Conservation (phyloP, 2,888 invertebrate genomes). For the Kuschelorhynchus macadamiae region DNA sequence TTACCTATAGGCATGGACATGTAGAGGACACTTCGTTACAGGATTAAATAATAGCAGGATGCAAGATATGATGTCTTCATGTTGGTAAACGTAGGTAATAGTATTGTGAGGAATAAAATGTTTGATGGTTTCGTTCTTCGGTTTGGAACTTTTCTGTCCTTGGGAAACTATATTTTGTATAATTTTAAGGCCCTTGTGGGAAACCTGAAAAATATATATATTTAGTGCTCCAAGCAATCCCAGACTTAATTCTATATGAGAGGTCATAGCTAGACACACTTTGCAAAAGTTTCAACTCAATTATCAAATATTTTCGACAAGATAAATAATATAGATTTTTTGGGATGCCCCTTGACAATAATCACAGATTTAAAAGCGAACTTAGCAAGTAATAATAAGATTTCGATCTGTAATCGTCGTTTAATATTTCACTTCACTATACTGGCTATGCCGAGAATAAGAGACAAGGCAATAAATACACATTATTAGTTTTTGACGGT, state of each 20-base stretch:
- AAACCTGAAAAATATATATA: conserved; percentile 69
- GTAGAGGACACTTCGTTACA: conserved; percentile 93
- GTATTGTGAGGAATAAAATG: conserved; percentile 96
- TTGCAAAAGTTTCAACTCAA: background rate
- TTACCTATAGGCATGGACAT: conserved; percentile 87
- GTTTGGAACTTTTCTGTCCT: conserved; percentile 62
- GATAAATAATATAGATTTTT: background rate
- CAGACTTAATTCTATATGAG: no score
- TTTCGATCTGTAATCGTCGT: no score
- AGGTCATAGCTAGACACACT: no score
- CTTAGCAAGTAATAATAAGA: no score
- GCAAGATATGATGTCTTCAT: conserved; percentile 94
- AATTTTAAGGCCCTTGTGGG: conserved; percentile 94
- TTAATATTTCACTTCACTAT: no score
- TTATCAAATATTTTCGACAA: background rate
- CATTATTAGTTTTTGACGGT: no score
- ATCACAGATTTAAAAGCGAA: no score
- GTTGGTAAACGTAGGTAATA: conserved; percentile 91
- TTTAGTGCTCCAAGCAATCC: no score
- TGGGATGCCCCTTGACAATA: no score
- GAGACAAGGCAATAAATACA: no score
- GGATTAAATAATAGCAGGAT: conserved; percentile 95
- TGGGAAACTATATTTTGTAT: conserved; percentile 78
- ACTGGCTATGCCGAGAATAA: no score
- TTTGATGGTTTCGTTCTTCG: conserved; percentile 80